Conservation (phyloP, 2,888 invertebrate genomes). For the Amiota minor region DNA sequence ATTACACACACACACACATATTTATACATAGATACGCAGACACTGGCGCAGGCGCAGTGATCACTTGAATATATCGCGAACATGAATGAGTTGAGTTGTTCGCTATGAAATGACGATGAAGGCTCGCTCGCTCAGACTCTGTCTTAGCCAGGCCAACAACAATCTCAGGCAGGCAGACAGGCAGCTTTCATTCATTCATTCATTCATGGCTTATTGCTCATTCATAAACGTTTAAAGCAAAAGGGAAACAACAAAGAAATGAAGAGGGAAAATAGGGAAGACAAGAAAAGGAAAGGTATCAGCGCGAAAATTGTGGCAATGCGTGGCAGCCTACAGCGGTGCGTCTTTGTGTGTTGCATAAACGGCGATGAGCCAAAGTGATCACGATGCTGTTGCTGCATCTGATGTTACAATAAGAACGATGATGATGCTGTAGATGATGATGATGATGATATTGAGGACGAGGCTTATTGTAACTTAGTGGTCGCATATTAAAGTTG, state of each 20-base stretch:
- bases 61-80: conserved; percentile 42
- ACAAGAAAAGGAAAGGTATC: neutral
- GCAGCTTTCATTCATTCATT: conserved; percentile 38
- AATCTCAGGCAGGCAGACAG: neutral
- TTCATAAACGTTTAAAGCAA: conserved; percentile 16
- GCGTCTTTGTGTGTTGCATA: neutral
- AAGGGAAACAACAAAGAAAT: neutral
- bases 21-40: conserved; percentile 36
- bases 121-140: conserved; percentile 25
- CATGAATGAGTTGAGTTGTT: conserved; percentile 56
- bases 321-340: neutral
- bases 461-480: neutral
- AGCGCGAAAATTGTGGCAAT: conserved; percentile 15
- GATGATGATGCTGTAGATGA: neutral
- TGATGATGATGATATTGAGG: neutral
- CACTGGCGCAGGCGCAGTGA: conserved; percentile 35
- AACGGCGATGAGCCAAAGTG: neutral
- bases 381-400: neutral
- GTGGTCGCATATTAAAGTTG: conserved; percentile 11
- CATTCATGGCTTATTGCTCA: conserved; percentile 19
- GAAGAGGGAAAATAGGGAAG: neutral
- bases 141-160: neutral
- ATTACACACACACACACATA: conserved; percentile 57
- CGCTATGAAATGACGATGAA: too few species aligned
- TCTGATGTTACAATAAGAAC: neutral